Conservation (phyloP, 2,888 invertebrate genomes). For the Campoplex nolae region DNA sequence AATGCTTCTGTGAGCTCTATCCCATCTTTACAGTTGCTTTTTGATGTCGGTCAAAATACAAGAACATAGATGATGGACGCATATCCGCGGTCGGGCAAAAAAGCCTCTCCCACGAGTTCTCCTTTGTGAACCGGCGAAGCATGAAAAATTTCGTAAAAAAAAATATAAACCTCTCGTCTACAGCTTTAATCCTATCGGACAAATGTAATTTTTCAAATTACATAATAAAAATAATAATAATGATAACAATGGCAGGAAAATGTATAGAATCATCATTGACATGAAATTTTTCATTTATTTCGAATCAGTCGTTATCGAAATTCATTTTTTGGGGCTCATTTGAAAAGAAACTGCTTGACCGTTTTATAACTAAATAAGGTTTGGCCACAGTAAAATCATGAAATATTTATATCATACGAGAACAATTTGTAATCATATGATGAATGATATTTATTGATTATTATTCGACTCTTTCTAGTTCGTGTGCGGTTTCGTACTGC, state of each 20-base stretch:
- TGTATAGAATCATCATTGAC: neutral
- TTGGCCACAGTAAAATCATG: neutral
- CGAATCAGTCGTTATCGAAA: neutral
- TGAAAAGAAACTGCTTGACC: neutral
- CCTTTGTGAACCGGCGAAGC: slow-evolving; percentile 55
- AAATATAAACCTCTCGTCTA: neutral
- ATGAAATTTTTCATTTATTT: neutral
- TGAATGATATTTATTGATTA: neutral
- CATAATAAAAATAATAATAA: neutral
- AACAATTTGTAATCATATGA: neutral
- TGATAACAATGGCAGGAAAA: neutral
- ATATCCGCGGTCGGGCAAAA: neutral
- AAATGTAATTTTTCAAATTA: neutral
- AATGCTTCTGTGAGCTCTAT: slow-evolving; percentile 20
- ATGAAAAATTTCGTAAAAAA: slow-evolving; percentile 46
- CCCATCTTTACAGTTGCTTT: slow-evolving; percentile 45
- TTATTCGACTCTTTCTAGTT: slow-evolving; percentile 83
- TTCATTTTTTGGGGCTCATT: neutral
- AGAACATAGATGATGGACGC: slow-evolving; percentile 47
- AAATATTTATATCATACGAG: neutral
- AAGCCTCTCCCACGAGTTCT: neutral
- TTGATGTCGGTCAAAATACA: slow-evolving; percentile 50
- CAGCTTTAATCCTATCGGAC: neutral
- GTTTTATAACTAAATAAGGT: neutral
- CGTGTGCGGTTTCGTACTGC: slow-evolving; percentile 86